These are phyloP conservation scores for Felis chaus DNA, from an alignment of 2,113 vertebrate species.

Conservation along the genomic window DNA sequence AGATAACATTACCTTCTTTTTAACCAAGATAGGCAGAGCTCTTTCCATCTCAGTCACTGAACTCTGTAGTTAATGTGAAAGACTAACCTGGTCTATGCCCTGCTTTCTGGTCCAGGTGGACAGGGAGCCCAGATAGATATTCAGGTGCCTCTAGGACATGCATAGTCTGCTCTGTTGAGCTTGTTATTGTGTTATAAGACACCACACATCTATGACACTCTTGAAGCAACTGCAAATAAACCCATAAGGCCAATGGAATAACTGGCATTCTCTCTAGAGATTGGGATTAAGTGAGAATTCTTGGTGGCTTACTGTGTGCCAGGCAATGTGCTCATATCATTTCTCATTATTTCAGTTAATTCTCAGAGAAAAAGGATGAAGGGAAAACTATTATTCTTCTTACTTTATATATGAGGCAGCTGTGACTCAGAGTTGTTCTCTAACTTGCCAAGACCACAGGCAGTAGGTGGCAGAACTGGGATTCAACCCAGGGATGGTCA, in stretches of 20 bases:
- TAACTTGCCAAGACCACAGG: neutral
- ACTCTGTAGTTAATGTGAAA: neutral
- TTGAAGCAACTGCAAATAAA: neutral
- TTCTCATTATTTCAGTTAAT: slow-evolving; percentile 28
- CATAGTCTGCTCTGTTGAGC: neutral
- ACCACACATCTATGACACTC: neutral
- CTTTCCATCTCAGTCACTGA: neutral
- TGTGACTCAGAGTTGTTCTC: neutral
- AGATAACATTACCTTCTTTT: neutral
- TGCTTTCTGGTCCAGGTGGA: neutral
- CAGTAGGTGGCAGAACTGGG: neutral
- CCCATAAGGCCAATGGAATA: neutral
- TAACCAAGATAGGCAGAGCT: neutral
- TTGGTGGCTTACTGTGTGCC: neutral
- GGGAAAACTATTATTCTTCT: neutral
- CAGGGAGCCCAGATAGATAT: neutral
- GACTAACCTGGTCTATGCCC: too few species aligned
- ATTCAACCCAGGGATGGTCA: neutral
- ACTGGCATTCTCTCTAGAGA: neutral
- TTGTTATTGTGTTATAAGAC: neutral
- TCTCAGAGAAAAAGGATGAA: neutral
- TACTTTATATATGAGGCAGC: neutral
- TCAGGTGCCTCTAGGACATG: neutral
- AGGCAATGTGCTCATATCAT: neutral
- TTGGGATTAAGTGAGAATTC: neutral